Evolutionary conservation across 1,140 invertebrate genomes (phyloP), one percentile per base, ranked within the genome.

Genomic region (Acromyrmex heyeri): DNA sequence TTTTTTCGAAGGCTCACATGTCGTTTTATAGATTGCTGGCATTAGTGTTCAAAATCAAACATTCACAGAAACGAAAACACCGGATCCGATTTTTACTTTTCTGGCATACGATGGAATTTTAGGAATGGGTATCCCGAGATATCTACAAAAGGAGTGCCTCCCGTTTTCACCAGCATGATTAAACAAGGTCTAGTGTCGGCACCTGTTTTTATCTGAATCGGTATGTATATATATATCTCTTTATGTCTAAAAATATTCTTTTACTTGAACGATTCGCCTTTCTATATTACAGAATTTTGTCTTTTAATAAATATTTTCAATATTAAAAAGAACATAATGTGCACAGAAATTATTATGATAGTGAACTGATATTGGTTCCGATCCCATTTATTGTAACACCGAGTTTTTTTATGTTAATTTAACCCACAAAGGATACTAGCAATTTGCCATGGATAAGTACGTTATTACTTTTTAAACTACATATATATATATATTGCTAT

Each of bases 101-200:
- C 99, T 98, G 81, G 99, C 99, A 95, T 99, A 99, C 95, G 99
- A 99, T 95, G 99, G 99, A 79, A 99, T 99, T 91, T 96, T 99
- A 14, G 99, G 99, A 85, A 97, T 99, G 97, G 98, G 96, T 99
- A 16, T 50, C 14, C 50, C 50, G 0, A 14, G 12, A 14, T 16
- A 1, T 50, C 14, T 50, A 4, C 1, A 3, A 50, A 50, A 50
- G 4, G 50, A 16, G 4, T 99, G 38, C 95, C 96, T 59, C 99
- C 99, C 0, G 98, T 99, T 16, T 99, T 99, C 94, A 97, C 99
- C 94, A 98, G 97, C 91, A 99, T 99, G 98, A 96, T 99, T 24
- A 95, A 97, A 27, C 99, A 99, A 95, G 0, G 21, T 21, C 21
- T 21, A 21, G 21, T 21, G 21, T 21, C 0, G 21, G 21, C 21